Conservation (phyloP, 2,113 vertebrate genomes). For the Dascyllus trimaculatus region DNA sequence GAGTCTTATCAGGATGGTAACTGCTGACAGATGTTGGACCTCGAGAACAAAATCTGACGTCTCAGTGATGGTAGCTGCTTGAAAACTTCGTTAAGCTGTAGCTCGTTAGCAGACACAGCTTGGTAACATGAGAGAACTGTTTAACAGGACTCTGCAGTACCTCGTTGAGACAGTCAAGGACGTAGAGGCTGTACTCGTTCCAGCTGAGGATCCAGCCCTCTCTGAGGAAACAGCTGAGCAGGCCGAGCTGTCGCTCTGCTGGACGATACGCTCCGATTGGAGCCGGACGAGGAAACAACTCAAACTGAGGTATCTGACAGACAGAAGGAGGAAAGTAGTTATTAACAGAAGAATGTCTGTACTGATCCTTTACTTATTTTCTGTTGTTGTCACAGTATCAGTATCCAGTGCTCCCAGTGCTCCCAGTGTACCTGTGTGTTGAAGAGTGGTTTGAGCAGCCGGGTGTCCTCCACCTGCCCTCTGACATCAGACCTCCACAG, state of each 20-base stretch:
- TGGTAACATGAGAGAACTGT: too few species aligned
- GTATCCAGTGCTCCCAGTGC: background rate
- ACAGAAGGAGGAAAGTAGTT: background rate
- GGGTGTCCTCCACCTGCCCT: conserved; percentile 92
- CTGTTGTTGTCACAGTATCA: background rate
- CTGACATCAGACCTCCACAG: conserved; percentile 93
- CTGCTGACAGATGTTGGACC: too few species aligned
- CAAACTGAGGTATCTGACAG: conserved; percentile 87
- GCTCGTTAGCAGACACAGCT: background rate
- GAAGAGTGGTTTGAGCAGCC: conserved; percentile 91
- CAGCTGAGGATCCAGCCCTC: conserved; percentile 97
- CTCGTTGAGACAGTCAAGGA: conserved; percentile 90
- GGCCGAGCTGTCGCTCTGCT: conserved; percentile 91
- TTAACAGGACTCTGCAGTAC: conserved; percentile 64
- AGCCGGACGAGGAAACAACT: conserved; percentile 90
- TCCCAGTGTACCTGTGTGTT: conserved; percentile 76
- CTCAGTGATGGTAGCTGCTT: too few species aligned
- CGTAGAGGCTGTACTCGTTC: conserved; percentile 96
- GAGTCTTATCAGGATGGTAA: background rate
- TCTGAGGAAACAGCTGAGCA: conserved; percentile 90
- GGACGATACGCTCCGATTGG: conserved; percentile 81
- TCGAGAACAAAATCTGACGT: background rate
- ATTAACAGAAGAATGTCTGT: too few species aligned
- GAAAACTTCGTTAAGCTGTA: background rate
- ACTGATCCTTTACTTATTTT: too few species aligned